Evolutionary conservation across 1,140 invertebrate genomes (phyloP).

Genomic region (Periplaneta americana): DNA sequence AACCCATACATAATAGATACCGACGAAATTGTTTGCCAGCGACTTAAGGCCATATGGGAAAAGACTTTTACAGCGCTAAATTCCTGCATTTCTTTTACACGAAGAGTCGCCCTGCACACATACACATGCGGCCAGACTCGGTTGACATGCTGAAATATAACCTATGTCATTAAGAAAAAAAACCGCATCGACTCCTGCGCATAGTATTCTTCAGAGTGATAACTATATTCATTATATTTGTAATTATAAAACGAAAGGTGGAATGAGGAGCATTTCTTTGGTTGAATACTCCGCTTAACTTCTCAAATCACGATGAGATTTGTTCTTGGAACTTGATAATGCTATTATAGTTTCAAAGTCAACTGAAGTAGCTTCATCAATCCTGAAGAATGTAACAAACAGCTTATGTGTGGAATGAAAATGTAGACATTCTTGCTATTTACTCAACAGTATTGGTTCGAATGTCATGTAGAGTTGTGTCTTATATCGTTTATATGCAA

Average conservation of each 20-base stretch:
- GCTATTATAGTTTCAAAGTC: neutral
- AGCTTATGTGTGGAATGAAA: no score
- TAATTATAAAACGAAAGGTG: neutral
- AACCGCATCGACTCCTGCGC: neutral
- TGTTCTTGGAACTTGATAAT: neutral
- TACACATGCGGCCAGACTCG: neutral
- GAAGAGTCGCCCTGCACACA: neutral
- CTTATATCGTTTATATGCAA: no score
- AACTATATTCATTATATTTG: neutral
- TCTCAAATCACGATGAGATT: neutral
- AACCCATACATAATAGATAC: neutral
- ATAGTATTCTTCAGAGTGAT: neutral
- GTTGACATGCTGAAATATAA: neutral
- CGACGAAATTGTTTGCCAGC: neutral
- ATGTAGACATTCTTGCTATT: no score
- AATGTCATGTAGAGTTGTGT: no score
- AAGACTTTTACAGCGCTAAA: neutral
- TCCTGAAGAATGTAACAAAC: no score
- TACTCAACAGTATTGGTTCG: no score
- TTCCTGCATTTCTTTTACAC: neutral
- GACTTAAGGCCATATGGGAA: neutral
- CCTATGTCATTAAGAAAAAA: neutral
- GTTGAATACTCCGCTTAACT: neutral
- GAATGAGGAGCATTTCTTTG: neutral
- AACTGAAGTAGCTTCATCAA: neutral